These are phyloP conservation scores for Diplazon laetatorius DNA, from an alignment of 2,888 invertebrate genomes.

Conservation along the genomic window DNA sequence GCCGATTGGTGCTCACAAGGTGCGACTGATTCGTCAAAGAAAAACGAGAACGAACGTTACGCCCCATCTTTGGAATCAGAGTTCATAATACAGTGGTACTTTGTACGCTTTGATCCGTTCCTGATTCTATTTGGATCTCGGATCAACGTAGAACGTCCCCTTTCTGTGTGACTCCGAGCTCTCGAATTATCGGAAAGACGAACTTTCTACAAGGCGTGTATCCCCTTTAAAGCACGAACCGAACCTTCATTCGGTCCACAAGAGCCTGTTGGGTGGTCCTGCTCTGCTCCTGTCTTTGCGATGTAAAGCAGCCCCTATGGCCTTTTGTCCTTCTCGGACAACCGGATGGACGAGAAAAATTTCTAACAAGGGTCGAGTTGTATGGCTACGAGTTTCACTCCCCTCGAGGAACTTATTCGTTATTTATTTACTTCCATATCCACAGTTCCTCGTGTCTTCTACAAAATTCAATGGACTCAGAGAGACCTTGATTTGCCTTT, in stretches of 20 bases:
- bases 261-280: not conserved
- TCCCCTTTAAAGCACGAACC: constrained; percentile 46
- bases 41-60: not conserved
- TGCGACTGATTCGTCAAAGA: constrained; percentile 53
- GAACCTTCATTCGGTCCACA: constrained; percentile 17
- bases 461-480: not conserved
- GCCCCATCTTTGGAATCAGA: constrained; percentile 44
- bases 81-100: constrained; percentile 46
- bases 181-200: constrained; percentile 52
- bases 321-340: constrained; percentile 69
- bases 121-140: constrained; percentile 59
- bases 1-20: constrained; percentile 26
- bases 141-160: constrained; percentile 35
- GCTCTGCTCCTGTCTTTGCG: constrained; percentile 69
- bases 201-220: constrained; percentile 44
- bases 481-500: not conserved
- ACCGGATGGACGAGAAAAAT: constrained; percentile 64
- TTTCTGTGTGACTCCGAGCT: constrained; percentile 36
- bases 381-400: constrained; percentile 5
- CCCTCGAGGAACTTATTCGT: constrained; percentile 60
- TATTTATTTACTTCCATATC: constrained; percentile 72
- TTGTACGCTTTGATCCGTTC: constrained; percentile 48
- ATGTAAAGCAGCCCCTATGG: constrained; percentile 74
- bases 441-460: constrained; percentile 30
- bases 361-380: constrained; percentile 65